Base-by-base conservation (phyloP, 2,888 invertebrate species). In the Cheiracanthium punctorium region DNA sequence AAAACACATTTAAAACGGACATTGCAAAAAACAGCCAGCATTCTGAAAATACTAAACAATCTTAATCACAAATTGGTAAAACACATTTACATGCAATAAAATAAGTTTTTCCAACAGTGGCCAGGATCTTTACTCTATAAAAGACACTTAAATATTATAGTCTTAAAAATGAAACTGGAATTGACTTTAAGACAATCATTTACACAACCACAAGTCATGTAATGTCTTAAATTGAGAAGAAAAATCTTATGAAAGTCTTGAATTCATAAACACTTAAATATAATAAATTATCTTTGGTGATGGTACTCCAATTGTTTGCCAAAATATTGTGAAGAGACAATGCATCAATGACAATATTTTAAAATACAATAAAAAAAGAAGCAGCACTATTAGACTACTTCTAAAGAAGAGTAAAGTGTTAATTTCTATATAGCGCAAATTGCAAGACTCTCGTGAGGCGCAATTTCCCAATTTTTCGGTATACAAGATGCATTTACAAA, bases 361-460 rank as follows among this genome's bases (percentile, higher is more conserved):
- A 69, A 69, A 69, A 69, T 71, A 76, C 64, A 77, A 79, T 73
- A 79, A 74, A 79, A 85, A 85, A 85, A 69, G 73, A 79, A 85
- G 84, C 79, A 79, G 69, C 71, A 58, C 84, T 85, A 85, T 41
- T 52, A 29, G n/a, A 70, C 79, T 74, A 79, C 41, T 48, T 79
- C 84, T 85, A 85, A 70, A 72, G 72, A 77, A 84, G 82, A 84
- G 84, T 71, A 85, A 79, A 85, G 58, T 74, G 4, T 79, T 85
- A 79, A 67, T 79, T 67, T 71, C 82, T 85, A 85, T 74, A 52
- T 43, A 85, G 74, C 84, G 58, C 84, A 74, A 85, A 79, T 74
- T 80, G 84, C 84, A 73, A 73, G 82, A 79, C 84, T 85, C 79
- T 85, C 84, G 79, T 85, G 84, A 75, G 70, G 79, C 73, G 74